Conservation (phyloP, 1,140 invertebrate species). For the Colletes latitarsis region DNA sequence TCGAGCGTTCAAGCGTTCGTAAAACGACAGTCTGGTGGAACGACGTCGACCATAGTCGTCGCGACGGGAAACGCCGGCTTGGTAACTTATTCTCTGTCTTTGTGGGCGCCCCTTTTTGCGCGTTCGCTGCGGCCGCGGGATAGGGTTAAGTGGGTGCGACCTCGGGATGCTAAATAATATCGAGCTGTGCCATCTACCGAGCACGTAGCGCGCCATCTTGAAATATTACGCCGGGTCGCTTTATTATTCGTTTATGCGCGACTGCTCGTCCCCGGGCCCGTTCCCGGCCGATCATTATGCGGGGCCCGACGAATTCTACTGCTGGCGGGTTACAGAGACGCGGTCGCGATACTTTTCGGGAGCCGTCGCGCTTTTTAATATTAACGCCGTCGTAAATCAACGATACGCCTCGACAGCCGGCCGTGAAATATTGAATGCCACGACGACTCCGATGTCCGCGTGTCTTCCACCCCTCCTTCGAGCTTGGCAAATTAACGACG, state of each 20-base stretch:
- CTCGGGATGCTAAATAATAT: slow-evolving; percentile 79
- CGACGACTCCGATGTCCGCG: neutral
- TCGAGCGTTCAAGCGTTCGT: no score
- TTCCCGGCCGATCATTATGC: slow-evolving; percentile 19
- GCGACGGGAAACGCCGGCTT: slow-evolving; percentile 70
- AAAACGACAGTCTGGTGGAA: no score
- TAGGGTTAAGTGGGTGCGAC: slow-evolving; percentile 79
- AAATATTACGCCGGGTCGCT: slow-evolving; percentile 74
- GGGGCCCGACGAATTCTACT: slow-evolving; percentile 32
- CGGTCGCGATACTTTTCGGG: slow-evolving; percentile 41
- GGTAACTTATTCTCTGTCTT: slow-evolving; percentile 78
- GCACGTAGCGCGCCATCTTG: slow-evolving; percentile 74
- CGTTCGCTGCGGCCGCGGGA: slow-evolving; percentile 66
- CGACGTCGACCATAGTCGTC: slow-evolving; percentile 47
- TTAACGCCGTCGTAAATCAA: slow-evolving; percentile 45
- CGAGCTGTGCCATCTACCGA: slow-evolving; percentile 76
- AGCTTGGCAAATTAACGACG: neutral
- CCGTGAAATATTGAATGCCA: slow-evolving; percentile 22
- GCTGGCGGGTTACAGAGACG: neutral
- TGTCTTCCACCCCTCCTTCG: neutral
- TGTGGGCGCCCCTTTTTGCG: slow-evolving; percentile 73
- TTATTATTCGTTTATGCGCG: slow-evolving; percentile 67
- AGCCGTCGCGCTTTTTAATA: slow-evolving; percentile 22
- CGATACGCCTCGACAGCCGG: slow-evolving; percentile 22
- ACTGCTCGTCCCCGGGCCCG: slow-evolving; percentile 7